Percentiles rank a stretch among this genome's conserved stretches.
Conservation (phyloP, 1,140 invertebrate genomes). For the Drosophila pandora region DNA sequence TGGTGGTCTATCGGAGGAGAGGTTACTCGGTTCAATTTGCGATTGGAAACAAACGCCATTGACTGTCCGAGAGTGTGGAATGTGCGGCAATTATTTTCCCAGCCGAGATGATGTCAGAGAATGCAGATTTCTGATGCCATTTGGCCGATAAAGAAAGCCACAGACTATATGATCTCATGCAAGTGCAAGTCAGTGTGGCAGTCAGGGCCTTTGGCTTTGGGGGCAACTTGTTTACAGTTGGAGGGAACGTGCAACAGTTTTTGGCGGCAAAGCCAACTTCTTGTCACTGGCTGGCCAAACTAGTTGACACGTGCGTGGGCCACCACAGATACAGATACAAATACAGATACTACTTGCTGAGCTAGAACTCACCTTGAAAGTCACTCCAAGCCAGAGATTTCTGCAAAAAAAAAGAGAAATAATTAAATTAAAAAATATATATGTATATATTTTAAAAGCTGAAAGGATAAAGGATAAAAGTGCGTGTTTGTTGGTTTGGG, state of each 20-base stretch:
- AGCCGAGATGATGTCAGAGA: slow-evolving; percentile 34
- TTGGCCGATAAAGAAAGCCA: slow-evolving; percentile 2
- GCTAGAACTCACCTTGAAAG: too few species aligned
- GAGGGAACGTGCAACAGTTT: not conserved
- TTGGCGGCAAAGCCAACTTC: slow-evolving; percentile 3
- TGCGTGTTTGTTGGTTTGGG: slow-evolving; percentile 33
- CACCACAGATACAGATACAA: not conserved
- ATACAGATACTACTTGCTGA: too few species aligned
- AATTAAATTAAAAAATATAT: too few species aligned
- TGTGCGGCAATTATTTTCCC: not conserved
- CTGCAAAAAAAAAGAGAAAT: too few species aligned
- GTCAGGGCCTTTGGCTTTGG: slow-evolving; percentile 1
- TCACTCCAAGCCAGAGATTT: too few species aligned
- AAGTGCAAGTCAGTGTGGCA: not conserved
- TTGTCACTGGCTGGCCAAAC: slow-evolving; percentile 15
- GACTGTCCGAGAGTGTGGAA: slow-evolving; percentile 24
- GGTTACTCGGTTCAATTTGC: slow-evolving; percentile 7
- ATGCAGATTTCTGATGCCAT: slow-evolving; percentile 4
- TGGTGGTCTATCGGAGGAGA: not conserved
- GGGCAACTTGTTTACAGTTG: slow-evolving; percentile 19
- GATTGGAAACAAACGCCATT: slow-evolving; percentile 43
- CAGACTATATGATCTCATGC: slow-evolving; percentile 22
- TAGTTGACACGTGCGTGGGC: slow-evolving; percentile 64
- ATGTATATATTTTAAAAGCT: too few species aligned
- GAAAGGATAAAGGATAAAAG: not conserved